phyloP scores from a whole-genome alignment of 1,140 invertebrate genomes.

The Psix sp. region DNA sequence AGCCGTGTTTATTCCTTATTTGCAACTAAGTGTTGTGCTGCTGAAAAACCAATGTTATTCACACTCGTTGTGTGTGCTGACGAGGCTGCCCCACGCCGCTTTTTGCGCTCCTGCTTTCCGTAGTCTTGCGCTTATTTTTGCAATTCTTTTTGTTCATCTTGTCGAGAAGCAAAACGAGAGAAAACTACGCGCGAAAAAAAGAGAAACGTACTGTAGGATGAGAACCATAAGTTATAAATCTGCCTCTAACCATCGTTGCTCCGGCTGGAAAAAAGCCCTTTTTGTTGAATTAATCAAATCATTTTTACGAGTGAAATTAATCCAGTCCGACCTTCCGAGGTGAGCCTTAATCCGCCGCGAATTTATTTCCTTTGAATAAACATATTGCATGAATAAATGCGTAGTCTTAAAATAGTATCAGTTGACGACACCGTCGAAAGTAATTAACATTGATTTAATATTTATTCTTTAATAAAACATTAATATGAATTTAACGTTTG shows the following conservation, averaged over 20 bases:
- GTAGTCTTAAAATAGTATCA: conserved; percentile 3
- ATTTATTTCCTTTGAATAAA: conserved; percentile 19
- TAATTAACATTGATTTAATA: too few relatives aligned
- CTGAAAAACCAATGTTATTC: conserved; percentile 20
- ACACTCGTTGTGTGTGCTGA: too few relatives aligned
- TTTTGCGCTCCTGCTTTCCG: conserved; percentile 23
- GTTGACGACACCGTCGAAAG: too few relatives aligned
- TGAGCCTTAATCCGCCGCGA: conserved; percentile 34
- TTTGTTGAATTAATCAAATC: conserved; percentile 36
- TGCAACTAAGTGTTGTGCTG: background rate
- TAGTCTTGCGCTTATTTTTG: conserved; percentile 28
- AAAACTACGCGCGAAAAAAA: background rate
- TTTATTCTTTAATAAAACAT: too few relatives aligned
- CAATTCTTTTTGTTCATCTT: conserved; percentile 18
- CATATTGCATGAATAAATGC: conserved; percentile 7
- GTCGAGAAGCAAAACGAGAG: background rate
- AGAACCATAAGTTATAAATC: conserved; percentile 22
- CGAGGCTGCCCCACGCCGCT: conserved; percentile 8
- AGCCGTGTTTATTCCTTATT: conserved; percentile 12
- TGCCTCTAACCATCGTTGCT: conserved; percentile 8
- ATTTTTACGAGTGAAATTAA: conserved; percentile 30
- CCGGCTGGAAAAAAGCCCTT: conserved; percentile 7
- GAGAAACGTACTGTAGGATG: conserved; percentile 1
- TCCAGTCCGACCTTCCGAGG: conserved; percentile 25
- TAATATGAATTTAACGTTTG: too few relatives aligned